Conservation (phyloP, 2,797 vertebrate species). For the Gymnoscopelus braueri region DNA sequence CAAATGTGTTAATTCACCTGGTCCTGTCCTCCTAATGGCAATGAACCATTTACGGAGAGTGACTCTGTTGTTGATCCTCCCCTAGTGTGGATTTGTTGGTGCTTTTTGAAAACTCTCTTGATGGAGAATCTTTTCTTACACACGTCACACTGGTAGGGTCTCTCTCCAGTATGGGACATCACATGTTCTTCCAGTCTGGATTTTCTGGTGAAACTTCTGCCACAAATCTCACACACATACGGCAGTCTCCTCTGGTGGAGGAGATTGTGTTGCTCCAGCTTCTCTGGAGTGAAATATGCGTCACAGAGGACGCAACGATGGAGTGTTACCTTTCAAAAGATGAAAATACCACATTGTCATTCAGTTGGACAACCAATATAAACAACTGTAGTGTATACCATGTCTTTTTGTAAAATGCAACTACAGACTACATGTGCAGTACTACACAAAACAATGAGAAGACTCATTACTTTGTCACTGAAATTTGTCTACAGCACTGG, state of each 20-base stretch:
- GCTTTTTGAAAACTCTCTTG: conserved; percentile 38
- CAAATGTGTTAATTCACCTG: not conserved
- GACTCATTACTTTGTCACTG: not conserved
- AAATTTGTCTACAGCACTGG: no score
- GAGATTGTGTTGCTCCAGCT: conserved; percentile 42
- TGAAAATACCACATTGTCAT: not conserved
- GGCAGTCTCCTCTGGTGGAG: conserved; percentile 35
- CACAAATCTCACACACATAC: conserved; percentile 43
- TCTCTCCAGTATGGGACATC: conserved; percentile 54
- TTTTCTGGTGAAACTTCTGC: conserved; percentile 27
- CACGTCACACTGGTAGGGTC: conserved; percentile 45
- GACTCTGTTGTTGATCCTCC: no score
- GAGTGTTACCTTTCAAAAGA: conserved; percentile 34
- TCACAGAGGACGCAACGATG: not conserved
- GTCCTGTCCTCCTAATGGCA: not conserved
- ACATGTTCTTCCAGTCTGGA: conserved; percentile 44
- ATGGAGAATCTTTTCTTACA: conserved; percentile 40
- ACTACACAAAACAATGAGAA: not conserved
- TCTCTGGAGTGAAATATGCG: not conserved
- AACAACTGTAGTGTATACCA: not conserved
- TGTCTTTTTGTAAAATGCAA: no score
- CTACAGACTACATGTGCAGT: not conserved
- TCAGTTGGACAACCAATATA: not conserved
- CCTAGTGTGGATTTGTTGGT: conserved; percentile 51
- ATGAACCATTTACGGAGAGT: not conserved